A percentile compares a stretch with the other conserved stretches of the same genome.
Conservation (phyloP, 2,888 invertebrate genomes). For the Psylliodes chrysocephalus region DNA sequence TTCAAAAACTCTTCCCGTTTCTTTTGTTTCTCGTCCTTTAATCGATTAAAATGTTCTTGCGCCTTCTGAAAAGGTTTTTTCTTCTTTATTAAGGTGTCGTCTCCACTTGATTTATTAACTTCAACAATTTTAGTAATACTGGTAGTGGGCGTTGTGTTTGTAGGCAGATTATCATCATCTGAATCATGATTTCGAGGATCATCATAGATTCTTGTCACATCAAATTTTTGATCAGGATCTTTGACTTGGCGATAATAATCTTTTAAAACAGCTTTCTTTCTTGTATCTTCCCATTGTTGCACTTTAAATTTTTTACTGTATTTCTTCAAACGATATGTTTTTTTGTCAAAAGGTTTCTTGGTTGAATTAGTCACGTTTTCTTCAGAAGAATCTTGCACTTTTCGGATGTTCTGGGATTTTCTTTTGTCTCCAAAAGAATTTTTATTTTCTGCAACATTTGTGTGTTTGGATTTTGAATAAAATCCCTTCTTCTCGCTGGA, state of each 20-base stretch:
- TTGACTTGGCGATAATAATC: conserved; percentile 70
- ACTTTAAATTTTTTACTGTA: conserved; percentile 78
- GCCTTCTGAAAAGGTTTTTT: conserved; percentile 65
- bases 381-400: too few relatives aligned
- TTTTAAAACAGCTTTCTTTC: conserved; percentile 69
- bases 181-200: conserved; percentile 48
- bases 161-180: conserved; percentile 32
- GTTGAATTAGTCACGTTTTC: too few relatives aligned
- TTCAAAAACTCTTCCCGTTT: conserved; percentile 66
- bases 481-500: not conserved
- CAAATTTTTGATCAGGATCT: conserved; percentile 61
- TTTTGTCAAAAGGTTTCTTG: conserved; percentile 76
- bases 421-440: too few relatives aligned
- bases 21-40: conserved; percentile 68
- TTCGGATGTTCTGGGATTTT: too few relatives aligned
- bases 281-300: conserved; percentile 74
- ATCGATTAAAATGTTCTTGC: conserved; percentile 67
- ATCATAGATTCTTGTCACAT: conserved; percentile 66
- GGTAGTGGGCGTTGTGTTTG: conserved; percentile 38
- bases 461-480: conserved; percentile 19
- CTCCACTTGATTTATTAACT: not conserved
- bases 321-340: conserved; percentile 72
- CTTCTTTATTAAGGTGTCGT: conserved; percentile 28
- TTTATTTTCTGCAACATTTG: not conserved
- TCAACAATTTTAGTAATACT: conserved; percentile 1